Evolutionary conservation across 1,140 invertebrate species (phyloP).

Genomic region (Trinorchestia longiramus): DNA sequence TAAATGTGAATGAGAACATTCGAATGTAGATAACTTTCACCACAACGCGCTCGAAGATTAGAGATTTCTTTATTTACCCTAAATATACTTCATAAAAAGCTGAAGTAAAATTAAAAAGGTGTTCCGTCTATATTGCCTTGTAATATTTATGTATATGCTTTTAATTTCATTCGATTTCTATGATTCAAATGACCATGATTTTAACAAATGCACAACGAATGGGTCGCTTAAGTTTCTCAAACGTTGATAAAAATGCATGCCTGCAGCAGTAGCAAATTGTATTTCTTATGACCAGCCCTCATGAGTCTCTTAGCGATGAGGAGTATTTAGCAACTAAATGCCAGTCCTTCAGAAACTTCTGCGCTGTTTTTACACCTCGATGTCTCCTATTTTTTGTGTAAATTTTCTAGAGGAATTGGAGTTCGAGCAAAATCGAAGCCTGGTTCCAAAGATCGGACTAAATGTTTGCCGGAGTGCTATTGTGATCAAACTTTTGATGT

Average conservation of each 20-base stretch:
- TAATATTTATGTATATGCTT: not conserved
- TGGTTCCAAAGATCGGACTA: conserved; percentile 16
- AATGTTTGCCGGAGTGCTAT: conserved; percentile 48
- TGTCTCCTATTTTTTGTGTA: not conserved
- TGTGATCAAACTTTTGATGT: conserved; percentile 35
- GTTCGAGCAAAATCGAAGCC: conserved; percentile 45
- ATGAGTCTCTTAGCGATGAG: conserved; percentile 13
- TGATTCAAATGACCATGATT: not conserved
- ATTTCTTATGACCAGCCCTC: not conserved
- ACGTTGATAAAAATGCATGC: not conserved
- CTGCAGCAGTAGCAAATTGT: not conserved
- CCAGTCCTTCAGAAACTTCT: conserved; percentile 34
- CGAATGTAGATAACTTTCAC: too few relatives aligned
- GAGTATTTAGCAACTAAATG: conserved; percentile 27
- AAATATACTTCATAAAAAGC: too few relatives aligned
- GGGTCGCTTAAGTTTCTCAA: not conserved
- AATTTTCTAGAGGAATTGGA: conserved; percentile 30
- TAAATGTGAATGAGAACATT: too few relatives aligned
- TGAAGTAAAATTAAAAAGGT: too few relatives aligned
- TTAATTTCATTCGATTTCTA: not conserved
- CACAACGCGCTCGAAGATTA: too few relatives aligned
- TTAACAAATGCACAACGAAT: not conserved
- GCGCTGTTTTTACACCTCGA: conserved; percentile 36
- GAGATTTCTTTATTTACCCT: too few relatives aligned
- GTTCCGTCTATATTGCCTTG: not conserved